phyloP scores from a whole-genome alignment of 2,888 invertebrate genomes.

The Melinaea menophilus region DNA sequence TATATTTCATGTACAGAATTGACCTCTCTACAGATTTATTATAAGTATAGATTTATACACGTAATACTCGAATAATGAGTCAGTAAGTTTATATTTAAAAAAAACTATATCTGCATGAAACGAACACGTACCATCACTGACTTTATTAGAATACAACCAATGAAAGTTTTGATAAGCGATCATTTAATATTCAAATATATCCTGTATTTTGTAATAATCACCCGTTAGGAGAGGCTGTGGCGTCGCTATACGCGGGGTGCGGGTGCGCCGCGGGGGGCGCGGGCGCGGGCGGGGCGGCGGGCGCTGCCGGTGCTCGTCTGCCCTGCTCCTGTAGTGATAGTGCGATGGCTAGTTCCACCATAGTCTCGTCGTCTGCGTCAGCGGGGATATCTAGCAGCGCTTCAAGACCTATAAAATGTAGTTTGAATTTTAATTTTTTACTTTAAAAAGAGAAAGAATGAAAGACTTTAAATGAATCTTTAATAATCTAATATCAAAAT shows the following conservation, averaged over 20 bases:
- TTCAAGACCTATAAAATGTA: constrained; percentile 79
- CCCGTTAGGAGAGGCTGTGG: constrained; percentile 87
- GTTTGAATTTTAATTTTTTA: background rate
- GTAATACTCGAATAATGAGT: too few species aligned
- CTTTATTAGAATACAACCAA: too few species aligned
- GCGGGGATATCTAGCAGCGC: constrained; percentile 92
- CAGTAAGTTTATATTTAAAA: too few species aligned
- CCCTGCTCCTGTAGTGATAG: constrained; percentile 91
- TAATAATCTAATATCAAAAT: background rate
- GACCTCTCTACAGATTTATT: too few species aligned
- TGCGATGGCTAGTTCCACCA: constrained; percentile 97
- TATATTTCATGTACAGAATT: too few species aligned
- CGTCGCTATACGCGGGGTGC: constrained; percentile 82
- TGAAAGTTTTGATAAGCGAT: too few species aligned
- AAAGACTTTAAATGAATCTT: background rate
- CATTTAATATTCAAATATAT: too few species aligned
- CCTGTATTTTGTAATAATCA: constrained; percentile 25
- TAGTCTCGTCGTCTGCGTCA: constrained; percentile 97
- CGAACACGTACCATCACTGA: too few species aligned
- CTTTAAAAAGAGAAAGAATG: background rate
- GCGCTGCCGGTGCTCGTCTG: constrained; percentile 51
- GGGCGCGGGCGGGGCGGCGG: constrained; percentile 57
- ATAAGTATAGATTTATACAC: too few species aligned
- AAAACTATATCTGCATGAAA: too few species aligned
- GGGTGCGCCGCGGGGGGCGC: constrained; percentile 61